Conservation (phyloP, 2,888 invertebrate species). For the Rhogogaster chlorosoma region DNA sequence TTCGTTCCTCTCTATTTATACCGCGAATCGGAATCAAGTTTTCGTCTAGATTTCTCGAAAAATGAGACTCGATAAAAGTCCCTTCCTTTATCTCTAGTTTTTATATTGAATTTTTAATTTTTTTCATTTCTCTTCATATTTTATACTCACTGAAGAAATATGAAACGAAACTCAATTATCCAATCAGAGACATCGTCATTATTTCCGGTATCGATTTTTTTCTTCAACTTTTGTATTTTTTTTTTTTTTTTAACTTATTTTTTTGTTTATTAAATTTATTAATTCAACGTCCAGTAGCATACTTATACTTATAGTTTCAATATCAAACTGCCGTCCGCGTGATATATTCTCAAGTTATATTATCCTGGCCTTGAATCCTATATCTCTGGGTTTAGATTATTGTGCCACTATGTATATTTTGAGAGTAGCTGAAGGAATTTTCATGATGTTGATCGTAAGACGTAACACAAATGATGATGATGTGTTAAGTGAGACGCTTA, state of each 20-base stretch:
- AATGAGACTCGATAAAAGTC: not conserved
- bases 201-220: not conserved
- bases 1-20: not conserved
- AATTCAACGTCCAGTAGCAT: too few species aligned
- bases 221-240: not conserved
- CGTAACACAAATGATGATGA: constrained; percentile 43
- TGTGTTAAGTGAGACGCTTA: not conserved
- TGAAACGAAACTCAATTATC: not conserved
- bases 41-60: not conserved
- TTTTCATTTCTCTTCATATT: too few species aligned
- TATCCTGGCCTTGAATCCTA: constrained; percentile 18
- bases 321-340: too few species aligned
- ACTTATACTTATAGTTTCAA: too few species aligned
- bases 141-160: not conserved
- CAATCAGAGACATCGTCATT: not conserved
- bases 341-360: not conserved
- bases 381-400: constrained; percentile 65
- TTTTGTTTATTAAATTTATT: not conserved
- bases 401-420: constrained; percentile 72
- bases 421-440: constrained; percentile 69
- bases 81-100: not conserved
- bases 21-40: not conserved
- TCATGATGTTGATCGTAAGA: constrained; percentile 70
- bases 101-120: too few species aligned
- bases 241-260: too few species aligned